Conservation (phyloP, 2,113 vertebrate genomes). For the cattle (Bos taurus) region ARS-UCD2.0 NC_037334.1:59522501-59523000, state of each 20-base stretch:
- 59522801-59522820: neutral
- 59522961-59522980: neutral
- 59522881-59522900: neutral
- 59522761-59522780: neutral
- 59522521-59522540: constrained; percentile 48
- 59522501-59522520: constrained; percentile 36
- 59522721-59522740: neutral
- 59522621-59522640: neutral
- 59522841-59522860: neutral
- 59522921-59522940: neutral
- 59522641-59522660: neutral
- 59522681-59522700: constrained; percentile 22
- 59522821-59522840: neutral
- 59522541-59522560: constrained; percentile 43
- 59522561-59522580: constrained; percentile 59
- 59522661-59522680: neutral
- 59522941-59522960: neutral
- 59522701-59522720: constrained; percentile 59
- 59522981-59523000: too few relatives aligned
- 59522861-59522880: neutral
- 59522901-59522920: neutral
- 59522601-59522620: neutral
- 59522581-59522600: constrained; percentile 50
- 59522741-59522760: neutral
- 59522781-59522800: neutral